Evolutionary conservation across 2,113 vertebrate genomes (phyloP).

Genomic region (Globicephala melas): DNA sequence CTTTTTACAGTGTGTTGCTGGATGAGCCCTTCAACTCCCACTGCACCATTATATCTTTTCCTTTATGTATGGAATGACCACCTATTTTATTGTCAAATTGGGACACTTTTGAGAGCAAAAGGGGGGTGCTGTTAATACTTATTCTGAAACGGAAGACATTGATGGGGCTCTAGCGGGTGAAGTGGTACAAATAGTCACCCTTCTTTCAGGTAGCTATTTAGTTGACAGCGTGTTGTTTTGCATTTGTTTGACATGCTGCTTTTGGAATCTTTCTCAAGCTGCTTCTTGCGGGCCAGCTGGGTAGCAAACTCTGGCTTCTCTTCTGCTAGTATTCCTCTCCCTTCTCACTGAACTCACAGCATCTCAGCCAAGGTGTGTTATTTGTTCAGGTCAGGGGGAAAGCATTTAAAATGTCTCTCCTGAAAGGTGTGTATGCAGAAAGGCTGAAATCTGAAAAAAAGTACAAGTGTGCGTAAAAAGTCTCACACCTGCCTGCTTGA

Average conservation of each 20-base stretch:
- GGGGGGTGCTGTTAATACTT: background rate
- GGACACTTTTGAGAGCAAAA: background rate
- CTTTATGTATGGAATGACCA: background rate
- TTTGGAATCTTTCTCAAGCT: background rate
- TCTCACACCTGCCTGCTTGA: background rate
- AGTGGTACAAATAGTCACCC: fast-evolving
- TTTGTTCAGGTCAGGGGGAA: background rate
- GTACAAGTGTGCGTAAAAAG: background rate
- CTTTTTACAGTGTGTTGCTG: background rate
- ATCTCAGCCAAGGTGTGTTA: slow-evolving; percentile 11
- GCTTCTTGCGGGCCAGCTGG: background rate
- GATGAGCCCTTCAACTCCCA: background rate
- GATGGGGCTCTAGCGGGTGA: background rate
- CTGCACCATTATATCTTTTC: background rate
- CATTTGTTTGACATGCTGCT: background rate
- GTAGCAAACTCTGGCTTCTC: background rate
- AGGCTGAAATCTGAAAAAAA: background rate
- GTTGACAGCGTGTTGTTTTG: background rate
- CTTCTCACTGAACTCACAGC: background rate
- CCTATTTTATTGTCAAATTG: background rate
- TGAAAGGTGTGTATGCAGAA: background rate
- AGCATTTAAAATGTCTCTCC: background rate
- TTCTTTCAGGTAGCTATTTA: too few relatives aligned
- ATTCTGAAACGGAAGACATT: background rate
- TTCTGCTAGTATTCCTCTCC: background rate